Evolutionary conservation across 1,140 invertebrate genomes (phyloP), one percentile per base, ranked within the genome.

Genomic region (Metaphire vulgaris): DNA sequence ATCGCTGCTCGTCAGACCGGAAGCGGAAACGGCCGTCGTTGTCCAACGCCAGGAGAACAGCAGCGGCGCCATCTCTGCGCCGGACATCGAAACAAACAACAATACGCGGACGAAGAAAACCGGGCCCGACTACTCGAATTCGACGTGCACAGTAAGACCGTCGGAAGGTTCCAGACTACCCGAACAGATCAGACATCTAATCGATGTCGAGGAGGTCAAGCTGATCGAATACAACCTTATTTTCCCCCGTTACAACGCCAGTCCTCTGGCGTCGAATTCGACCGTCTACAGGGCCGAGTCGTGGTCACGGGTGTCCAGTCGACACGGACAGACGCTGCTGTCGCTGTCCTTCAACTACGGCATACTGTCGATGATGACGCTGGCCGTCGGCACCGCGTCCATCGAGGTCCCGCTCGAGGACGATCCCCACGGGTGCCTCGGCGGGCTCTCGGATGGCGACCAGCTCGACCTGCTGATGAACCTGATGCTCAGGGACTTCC

Each of bases 331-430:
- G 32, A 85, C 83, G 2, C 70, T 85, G 31, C 79, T 85, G 12
- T 83, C 82, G 76, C 72, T 85, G 33, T 82, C 83, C 0, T 85
- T 85, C 70, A 81, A 85, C 74, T 85, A 84, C 76, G 83, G 84
- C 68, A 80, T 85, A 14, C 75, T 85, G 16, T 85, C 83, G 15
- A 80, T 85, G 80, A 81, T 81, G 31, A 84, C 84, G 28, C 83
- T 33, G 16, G 71, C 77, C 21, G 26, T 78, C 14, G 77, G 77
- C 28, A 72, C 69, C 2, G 41, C 72, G 16, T 69, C 71, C 16
- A 72, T 81, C 0, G 69, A 78, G 1, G 76, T 85, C 2, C 65
- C 72, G 12, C 65, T 84, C 12, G 34, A 66, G 26, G 83, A 85
- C 76, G 66, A 33, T 14, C 84, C 84, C 1, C 75, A 67, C 0